Evolutionary conservation across 2,797 vertebrate species (phyloP), one percentile per base, ranked within the genome.

Genomic region (Pangasius mekongensis): DNA sequence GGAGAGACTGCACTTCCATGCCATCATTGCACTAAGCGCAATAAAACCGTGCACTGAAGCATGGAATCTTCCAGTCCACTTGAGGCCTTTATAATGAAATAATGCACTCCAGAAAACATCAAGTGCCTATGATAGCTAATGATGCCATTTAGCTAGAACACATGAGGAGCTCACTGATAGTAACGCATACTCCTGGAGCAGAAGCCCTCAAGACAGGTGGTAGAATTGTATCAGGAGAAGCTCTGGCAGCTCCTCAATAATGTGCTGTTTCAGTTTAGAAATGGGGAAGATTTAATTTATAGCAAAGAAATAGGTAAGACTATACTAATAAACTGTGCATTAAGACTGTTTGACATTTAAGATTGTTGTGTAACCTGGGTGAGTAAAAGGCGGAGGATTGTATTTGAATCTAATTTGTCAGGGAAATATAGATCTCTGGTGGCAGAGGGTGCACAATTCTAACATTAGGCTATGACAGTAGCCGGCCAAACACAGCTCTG

Each of bases 71-170:
- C 84, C 86, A 88, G 88, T 89, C 81, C 88, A 92, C 91, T 90
- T 86, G 80, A 91, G 89, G 85, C 88, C 87, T 87, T 76, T 74
- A 89, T 90, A 91, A 92, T 90, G 89, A 91, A 92, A 92, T 92
- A 92, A 92, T 89, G 88, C 91, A 90, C 92, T 90, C 86, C 92
- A 91, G 90, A 91, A 90, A 92, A 91, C 90, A 91, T 92, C 90
- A 91, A 90, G 87, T 88, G 73, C 90, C 88, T 87, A 90, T 88
- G 87, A 92, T 86, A 90, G 86, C 89, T 90, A 92, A 92, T 88
- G 89, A 90, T 76, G 90, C 90, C 83, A 89, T 85, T 89, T 88
- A 86, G 85, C 82, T 84, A 85, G 78, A 90, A 88, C 89, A 89
- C 89, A 87, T 90, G 86, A 83, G 90, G 86, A 91, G 86, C 49